phyloP scores from a whole-genome alignment of 2,797 vertebrate species.

The Pempheris klunzingeri region DNA sequence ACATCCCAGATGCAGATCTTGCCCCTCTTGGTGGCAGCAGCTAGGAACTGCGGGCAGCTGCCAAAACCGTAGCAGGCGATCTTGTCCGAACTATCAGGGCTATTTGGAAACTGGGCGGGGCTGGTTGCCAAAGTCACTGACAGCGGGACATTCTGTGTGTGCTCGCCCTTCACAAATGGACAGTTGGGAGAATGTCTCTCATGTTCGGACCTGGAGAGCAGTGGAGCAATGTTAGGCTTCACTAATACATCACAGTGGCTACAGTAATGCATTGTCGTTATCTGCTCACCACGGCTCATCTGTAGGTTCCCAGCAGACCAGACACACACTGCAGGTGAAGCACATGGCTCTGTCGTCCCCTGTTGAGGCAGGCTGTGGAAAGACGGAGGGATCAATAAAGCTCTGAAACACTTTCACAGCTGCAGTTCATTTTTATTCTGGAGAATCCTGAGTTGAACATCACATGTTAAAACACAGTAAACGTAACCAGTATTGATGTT shows the following conservation, averaged over 20 bases:
- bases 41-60: constrained; percentile 97
- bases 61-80: constrained; percentile 98
- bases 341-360: constrained; percentile 99
- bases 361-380: constrained; percentile 93
- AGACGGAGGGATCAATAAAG: not conserved
- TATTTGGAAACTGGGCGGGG: constrained; percentile 96
- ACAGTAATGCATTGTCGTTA: not conserved
- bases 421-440: not conserved
- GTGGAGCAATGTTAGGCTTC: not conserved
- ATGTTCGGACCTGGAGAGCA: constrained; percentile 93
- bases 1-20: constrained; percentile 99
- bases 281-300: constrained; percentile 95
- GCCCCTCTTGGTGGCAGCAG: constrained; percentile 96
- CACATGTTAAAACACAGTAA: not conserved
- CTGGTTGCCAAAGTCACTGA: constrained; percentile 97
- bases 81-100: constrained; percentile 93
- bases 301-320: constrained; percentile 99
- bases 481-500: not conserved
- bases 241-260: not conserved
- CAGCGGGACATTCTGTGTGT: constrained; percentile 98
- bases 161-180: constrained; percentile 98
- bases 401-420: not conserved
- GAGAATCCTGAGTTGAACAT: not conserved
- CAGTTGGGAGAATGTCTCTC: constrained; percentile 99
- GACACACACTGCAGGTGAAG: constrained; percentile 98